Percentiles rank a stretch among this genome's conserved stretches.
Evolutionary conservation across 2,888 invertebrate genomes (phyloP).

Genomic region (Anoncus sp.): DNA sequence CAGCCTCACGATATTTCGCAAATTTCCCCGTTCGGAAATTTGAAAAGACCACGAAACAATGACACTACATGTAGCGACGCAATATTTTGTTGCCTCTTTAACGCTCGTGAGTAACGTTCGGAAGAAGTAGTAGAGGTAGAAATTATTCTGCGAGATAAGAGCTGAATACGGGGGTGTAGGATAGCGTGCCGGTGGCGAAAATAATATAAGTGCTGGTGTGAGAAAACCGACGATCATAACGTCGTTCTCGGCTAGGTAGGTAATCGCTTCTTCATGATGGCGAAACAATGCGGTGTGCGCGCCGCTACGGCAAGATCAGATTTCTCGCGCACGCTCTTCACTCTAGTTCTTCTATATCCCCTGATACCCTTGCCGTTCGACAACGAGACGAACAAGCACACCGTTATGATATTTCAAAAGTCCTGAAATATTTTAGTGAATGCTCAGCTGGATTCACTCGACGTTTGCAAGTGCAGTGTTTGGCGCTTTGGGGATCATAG

Average conservation of each 20-base stretch:
- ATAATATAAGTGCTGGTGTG: conserved; percentile 56
- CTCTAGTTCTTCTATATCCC: neutral
- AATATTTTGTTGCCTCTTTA: conserved; percentile 42
- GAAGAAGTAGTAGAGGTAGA: conserved; percentile 24
- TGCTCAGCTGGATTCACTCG: neutral
- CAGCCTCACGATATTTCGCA: conserved; percentile 30
- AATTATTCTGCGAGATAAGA: conserved; percentile 55
- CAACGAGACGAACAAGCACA: conserved; percentile 4
- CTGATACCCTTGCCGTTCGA: neutral
- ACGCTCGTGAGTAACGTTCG: conserved; percentile 23
- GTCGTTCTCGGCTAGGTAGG: conserved; percentile 52
- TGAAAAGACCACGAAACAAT: conserved; percentile 53
- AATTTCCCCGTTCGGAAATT: conserved; percentile 49
- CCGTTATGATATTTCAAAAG: neutral
- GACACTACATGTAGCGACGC: conserved; percentile 22
- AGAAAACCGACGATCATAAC: conserved; percentile 62
- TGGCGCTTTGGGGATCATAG: neutral
- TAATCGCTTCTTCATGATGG: conserved; percentile 65
- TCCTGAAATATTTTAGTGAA: conserved; percentile 10
- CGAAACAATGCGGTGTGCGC: conserved; percentile 56
- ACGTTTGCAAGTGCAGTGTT: neutral
- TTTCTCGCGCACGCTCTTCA: conserved; percentile 24
- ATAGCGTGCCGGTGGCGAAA: conserved; percentile 46
- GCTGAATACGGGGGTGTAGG: conserved; percentile 31
- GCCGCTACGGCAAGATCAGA: neutral